Evolutionary conservation across 2,113 vertebrate species (phyloP), one percentile per base, ranked within the genome.

Genomic region (Sigmodon hispidus): DNA sequence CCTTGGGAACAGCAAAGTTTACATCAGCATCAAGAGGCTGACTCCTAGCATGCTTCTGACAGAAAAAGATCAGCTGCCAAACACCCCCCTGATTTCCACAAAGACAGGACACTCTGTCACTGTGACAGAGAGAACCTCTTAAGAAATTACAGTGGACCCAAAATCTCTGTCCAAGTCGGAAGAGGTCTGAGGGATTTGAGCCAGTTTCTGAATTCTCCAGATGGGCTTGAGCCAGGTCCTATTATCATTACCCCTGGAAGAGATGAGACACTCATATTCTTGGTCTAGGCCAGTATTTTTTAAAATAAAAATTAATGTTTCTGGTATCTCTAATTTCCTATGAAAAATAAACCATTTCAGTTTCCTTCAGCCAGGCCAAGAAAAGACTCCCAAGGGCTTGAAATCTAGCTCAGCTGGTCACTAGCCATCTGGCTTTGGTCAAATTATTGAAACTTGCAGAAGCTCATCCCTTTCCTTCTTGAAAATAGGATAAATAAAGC

Each of bases 281-380:
- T 59, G 31, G 48, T 63, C 55, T 50, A n/a, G 43, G 70, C 36
- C 72, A 59, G 70, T 40, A 63, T 84, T 61, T 76, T 59, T 89
- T 45, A 19, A 0, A 31, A 21, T 87, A 65, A 80, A 80, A 69
- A 73, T 52, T 55, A 91, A 73, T 8, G 24, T 86, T 93, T 87
- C 84, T 94, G 61, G 34, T n/a, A 29, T 96, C 77, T 94, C 87
- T 89, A 22, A 65, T 94, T 95, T 86, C 92, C 87, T 77, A 43
- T 69, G 87, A 86, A 94, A 73, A 96, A 90, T 89, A 91, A 95
- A 70, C 52, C 77, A 48, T 81, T 93, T 72, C 19, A 15, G 43
- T 59, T 80, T 94, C 43, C 45, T n/a, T 93, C 22, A 65, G n/a
- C 48, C 50, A 22, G 80, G 40, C 90, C 69, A 83, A 61, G 36